Base-by-base conservation (phyloP, 2,888 invertebrate genomes). In the Acleris emargana region DNA sequence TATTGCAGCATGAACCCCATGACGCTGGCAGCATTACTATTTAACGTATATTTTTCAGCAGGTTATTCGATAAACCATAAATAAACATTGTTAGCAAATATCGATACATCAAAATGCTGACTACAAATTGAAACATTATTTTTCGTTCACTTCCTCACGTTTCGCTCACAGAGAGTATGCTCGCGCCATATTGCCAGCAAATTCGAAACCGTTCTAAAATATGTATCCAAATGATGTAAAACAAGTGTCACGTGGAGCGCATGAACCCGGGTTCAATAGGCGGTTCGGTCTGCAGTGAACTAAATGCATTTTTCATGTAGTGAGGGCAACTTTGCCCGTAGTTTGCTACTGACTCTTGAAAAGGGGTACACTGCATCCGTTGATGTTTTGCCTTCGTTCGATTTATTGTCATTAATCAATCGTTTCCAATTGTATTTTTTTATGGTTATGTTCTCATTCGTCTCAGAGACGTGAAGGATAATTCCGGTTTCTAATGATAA, bases 301-400 rank as follows among this genome's bases (percentile, higher is more conserved):
- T 84, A 82, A 89, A 89, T 90, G 90, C 90, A 90, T 90, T 89
- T 90, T 90, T 90, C 89, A 89, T 90, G 90, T 89, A 79, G 84
- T 76, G 81, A 80, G 78, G 76, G 78, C 76, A 88, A 89, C 84
- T 89, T 86, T 74, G 72, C 70, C 74, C 70, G 77, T 74, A 83
- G 83, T 82, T 80, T 78, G 72, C 67, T 72, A 75, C 76, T 72
- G 76, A 75, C 78, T 78, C 71, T 71, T 68, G 58, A 63, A 70
- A 73, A 69, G 54, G 52, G 7, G 73, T 78, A 79, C 79, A 81
- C 80, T 76, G 77, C 68, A 43, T 67, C 64, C 67, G 61, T 59
- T 54, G 54, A 47, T 25, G 32, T 57, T 43, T 17, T 0, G 6
- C 1, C 1, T 25, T 25, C 13, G 4, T 32, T 32, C 32, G 7